These are phyloP conservation scores for Pinctada fucata DNA, from an alignment of 2,888 invertebrate genomes.

Conservation along the genomic window DNA sequence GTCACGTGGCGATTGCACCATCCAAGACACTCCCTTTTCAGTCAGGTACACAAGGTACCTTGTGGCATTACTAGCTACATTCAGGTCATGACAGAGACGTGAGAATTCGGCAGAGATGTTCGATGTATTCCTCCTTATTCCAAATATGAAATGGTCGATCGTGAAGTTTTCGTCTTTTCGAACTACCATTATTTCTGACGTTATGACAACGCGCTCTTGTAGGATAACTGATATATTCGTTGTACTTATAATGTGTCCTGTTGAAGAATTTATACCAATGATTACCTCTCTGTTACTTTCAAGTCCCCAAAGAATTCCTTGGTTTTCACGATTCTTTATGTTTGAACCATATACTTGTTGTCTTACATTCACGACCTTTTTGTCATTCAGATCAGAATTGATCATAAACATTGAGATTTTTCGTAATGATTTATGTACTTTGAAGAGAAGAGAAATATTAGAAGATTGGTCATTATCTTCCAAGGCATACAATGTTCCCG, in stretches of 20 bases:
- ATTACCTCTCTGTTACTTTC: slow-evolving; percentile 10
- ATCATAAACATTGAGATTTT: slow-evolving; percentile 45
- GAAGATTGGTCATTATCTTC: slow-evolving; percentile 37
- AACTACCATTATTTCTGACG: slow-evolving; percentile 45
- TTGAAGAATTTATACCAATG: slow-evolving; percentile 1
- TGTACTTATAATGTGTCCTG: slow-evolving; percentile 17
- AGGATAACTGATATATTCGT: slow-evolving; percentile 17
- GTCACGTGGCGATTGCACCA: slow-evolving; percentile 48
- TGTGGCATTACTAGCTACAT: slow-evolving; percentile 4
- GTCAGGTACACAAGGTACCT: slow-evolving; percentile 8
- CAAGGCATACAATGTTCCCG: slow-evolving; percentile 33
- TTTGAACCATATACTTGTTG: too few species aligned
- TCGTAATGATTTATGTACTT: slow-evolving; percentile 8
- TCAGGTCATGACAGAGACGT: slow-evolving; percentile 2
- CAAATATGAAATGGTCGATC: slow-evolving; percentile 44
- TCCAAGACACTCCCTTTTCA: slow-evolving; percentile 38
- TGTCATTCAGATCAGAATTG: too few species aligned
- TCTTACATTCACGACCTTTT: neutral
- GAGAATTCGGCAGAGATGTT: neutral
- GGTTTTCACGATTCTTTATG: neutral
- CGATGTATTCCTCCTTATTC: slow-evolving; percentile 13
- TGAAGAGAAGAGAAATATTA: slow-evolving; percentile 31
- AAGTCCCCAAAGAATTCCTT: slow-evolving; percentile 10
- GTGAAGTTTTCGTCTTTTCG: slow-evolving; percentile 30
- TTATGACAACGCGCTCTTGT: slow-evolving; percentile 27